A percentile compares a stretch with the other conserved stretches of the same genome.
phyloP scores from a whole-genome alignment of 2,113 vertebrate species.

The Corythoichthys haematopterus region DNA sequence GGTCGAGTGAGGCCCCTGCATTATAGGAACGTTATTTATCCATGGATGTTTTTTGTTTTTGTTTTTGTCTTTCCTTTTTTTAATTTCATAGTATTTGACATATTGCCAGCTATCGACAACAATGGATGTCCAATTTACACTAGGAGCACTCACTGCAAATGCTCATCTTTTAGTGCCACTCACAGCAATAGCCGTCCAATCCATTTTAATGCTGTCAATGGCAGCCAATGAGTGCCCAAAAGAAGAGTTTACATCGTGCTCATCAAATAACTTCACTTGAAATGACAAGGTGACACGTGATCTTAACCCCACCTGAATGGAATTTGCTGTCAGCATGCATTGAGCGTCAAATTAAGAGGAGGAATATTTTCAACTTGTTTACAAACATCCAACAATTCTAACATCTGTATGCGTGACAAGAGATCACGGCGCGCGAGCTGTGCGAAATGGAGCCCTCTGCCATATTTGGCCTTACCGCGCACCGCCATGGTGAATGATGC shows the following conservation, averaged over 20 bases:
- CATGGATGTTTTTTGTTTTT: too few species aligned
- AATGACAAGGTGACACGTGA: slow-evolving; percentile 47
- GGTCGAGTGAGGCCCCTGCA: too few species aligned
- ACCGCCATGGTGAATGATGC: slow-evolving; percentile 66
- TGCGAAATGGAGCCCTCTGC: slow-evolving; percentile 49
- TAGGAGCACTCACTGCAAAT: too few species aligned
- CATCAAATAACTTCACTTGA: slow-evolving; percentile 29
- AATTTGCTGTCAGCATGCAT: slow-evolving; percentile 68
- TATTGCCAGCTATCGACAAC: too few species aligned
- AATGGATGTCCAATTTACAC: too few species aligned
- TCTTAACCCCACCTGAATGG: slow-evolving; percentile 32
- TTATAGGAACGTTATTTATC: too few species aligned
- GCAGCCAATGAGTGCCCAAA: too few species aligned
- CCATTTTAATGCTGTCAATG: too few species aligned
- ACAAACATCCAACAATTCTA: slow-evolving; percentile 56
- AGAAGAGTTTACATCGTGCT: slow-evolving; percentile 27
- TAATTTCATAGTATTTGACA: too few species aligned
- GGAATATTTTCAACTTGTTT: slow-evolving; percentile 59
- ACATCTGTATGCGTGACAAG: slow-evolving; percentile 64
- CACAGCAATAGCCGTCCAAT: too few species aligned
- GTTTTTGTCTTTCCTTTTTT: too few species aligned
- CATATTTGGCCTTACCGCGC: slow-evolving; percentile 54
- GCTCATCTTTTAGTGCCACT: too few species aligned
- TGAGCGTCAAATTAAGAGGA: slow-evolving; percentile 74
- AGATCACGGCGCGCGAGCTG: slow-evolving; percentile 42